Evolutionary conservation across 2,888 invertebrate species (phyloP).

Genomic region (Epistrophella euchroma): DNA sequence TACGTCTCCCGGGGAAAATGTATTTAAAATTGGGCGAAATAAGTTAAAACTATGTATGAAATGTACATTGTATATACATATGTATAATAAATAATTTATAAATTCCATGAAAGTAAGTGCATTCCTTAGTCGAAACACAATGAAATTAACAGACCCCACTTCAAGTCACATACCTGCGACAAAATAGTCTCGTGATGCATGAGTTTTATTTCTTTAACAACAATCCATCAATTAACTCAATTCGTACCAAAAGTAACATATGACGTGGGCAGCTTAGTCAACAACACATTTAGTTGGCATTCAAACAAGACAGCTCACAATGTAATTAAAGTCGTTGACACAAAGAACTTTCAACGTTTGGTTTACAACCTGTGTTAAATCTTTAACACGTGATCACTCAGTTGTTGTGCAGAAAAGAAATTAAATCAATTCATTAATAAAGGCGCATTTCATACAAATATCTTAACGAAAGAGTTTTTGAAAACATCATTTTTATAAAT

Average conservation of each 20-base stretch:
- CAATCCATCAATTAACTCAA: slow-evolving; percentile 10
- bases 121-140: not conserved
- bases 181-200: slow-evolving; percentile 14
- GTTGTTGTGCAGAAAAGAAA: slow-evolving; percentile 17
- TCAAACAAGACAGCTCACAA: slow-evolving; percentile 2
- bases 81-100: not conserved
- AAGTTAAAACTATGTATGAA: too few relatives aligned
- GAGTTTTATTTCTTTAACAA: not conserved
- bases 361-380: slow-evolving; percentile 33
- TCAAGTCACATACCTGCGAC: not conserved
- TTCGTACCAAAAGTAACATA: not conserved
- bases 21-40: too few relatives aligned
- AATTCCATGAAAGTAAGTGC: not conserved
- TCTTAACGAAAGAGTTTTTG: slow-evolving; percentile 24
- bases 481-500: not conserved
- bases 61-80: too few relatives aligned
- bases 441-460: not conserved
- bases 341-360: slow-evolving; percentile 33
- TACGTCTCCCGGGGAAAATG: too few relatives aligned
- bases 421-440: slow-evolving; percentile 13
- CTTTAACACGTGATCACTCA: slow-evolving; percentile 30
- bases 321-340: slow-evolving; percentile 24
- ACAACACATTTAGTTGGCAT: not conserved
- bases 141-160: not conserved
- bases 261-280: not conserved